These are phyloP conservation scores for Liolophura sinensis DNA, from an alignment of 1,140 invertebrate genomes.

Conservation along the genomic window DNA sequence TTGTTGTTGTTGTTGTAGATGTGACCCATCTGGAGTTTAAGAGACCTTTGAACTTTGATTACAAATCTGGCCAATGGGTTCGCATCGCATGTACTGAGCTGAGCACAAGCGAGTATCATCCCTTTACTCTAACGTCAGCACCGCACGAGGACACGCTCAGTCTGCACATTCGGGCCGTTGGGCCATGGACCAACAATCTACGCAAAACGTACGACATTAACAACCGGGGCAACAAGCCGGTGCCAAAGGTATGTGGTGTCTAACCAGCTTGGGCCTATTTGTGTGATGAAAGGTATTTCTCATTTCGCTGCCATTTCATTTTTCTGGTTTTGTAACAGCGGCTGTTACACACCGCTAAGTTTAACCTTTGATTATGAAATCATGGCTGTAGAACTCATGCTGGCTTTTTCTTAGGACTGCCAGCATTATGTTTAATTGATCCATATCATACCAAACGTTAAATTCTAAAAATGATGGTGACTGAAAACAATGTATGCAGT, in stretches of 20 bases:
- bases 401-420: neutral
- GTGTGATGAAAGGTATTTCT: neutral
- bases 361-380: neutral
- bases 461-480: no score
- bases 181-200: constrained; percentile 98
- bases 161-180: constrained; percentile 87
- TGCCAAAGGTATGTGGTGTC: constrained; percentile 65
- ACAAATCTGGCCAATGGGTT: constrained; percentile 86
- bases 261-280: neutral
- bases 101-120: constrained; percentile 90
- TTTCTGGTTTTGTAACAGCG: neutral
- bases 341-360: no score
- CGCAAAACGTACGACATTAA: constrained; percentile 95
- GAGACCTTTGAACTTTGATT: constrained; percentile 92
- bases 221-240: constrained; percentile 80
- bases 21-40: constrained; percentile 64
- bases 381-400: neutral
- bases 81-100: constrained; percentile 90
- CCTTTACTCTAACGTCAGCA: constrained; percentile 95
- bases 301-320: neutral
- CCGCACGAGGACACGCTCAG: constrained; percentile 96
- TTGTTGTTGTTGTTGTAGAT: constrained; percentile 52
- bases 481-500: no score
- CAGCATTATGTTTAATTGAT: no score
- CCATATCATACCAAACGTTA: no score